Evolutionary conservation across 2,113 vertebrate species (phyloP).

Genomic region (Brachirus orientalis): DNA sequence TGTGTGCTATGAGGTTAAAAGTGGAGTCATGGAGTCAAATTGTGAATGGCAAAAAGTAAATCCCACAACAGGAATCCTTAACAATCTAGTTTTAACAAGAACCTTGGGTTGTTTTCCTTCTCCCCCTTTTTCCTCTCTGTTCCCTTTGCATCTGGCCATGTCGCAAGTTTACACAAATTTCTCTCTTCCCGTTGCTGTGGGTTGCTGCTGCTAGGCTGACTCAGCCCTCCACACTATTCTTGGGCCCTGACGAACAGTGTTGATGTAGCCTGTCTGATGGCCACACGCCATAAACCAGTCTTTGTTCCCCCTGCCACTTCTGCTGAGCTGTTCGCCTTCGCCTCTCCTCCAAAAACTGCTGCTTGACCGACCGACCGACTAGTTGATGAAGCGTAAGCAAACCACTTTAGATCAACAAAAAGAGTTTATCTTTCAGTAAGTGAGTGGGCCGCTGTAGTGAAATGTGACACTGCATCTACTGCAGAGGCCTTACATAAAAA

Average conservation of each 20-base stretch:
- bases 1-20: conserved; percentile 70
- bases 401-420: conserved; percentile 69
- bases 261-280: conserved; percentile 74
- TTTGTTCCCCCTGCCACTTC: conserved; percentile 73
- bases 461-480: conserved; percentile 57
- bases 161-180: conserved; percentile 59
- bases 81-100: conserved; percentile 67
- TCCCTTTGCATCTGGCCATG: conserved; percentile 61
- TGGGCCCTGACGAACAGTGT: conserved; percentile 77
- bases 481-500: conserved; percentile 51
- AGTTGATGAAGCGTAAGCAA: conserved; percentile 69
- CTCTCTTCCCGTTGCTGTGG: conserved; percentile 65
- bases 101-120: conserved; percentile 61
- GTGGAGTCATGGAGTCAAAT: conserved; percentile 59
- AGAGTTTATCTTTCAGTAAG: conserved; percentile 68
- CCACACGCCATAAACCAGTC: conserved; percentile 64
- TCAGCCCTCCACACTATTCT: conserved; percentile 79
- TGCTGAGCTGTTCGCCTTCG: conserved; percentile 57
- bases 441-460: conserved; percentile 61
- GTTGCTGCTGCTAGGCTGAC: conserved; percentile 76
- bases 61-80: conserved; percentile 64
- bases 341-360: conserved; percentile 54
- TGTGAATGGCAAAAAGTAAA: conserved; percentile 65
- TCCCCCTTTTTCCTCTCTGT: conserved; percentile 40
- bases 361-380: conserved; percentile 57